Evolutionary conservation across 1,140 invertebrate genomes (phyloP).

Genomic region (Chrysopa pallens): DNA sequence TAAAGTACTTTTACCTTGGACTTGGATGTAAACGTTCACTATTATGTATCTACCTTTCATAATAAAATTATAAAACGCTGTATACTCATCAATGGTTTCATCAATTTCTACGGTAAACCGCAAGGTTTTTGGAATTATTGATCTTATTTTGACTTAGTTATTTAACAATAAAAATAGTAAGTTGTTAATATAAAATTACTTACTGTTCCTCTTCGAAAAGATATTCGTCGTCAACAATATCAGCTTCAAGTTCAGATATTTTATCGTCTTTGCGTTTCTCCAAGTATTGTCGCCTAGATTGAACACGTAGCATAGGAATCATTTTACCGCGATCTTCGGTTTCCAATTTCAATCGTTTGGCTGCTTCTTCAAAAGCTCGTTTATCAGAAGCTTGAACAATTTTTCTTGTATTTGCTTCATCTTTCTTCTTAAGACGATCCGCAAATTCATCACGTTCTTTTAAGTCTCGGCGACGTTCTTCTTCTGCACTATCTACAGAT

Average conservation of each 20-base stretch:
- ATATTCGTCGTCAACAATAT: conserved; percentile 93
- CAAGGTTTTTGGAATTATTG: not conserved
- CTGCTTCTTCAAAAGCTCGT: conserved; percentile 77
- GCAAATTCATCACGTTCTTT: conserved; percentile 91
- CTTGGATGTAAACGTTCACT: no score
- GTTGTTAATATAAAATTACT: conserved; percentile 16
- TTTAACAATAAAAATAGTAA: not conserved
- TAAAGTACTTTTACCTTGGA: no score
- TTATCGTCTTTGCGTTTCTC: conserved; percentile 94
- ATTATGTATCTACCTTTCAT: no score
- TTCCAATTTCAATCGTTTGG: conserved; percentile 77
- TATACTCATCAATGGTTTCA: no score
- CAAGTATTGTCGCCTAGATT: conserved; percentile 87
- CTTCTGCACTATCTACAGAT: conserved; percentile 40
- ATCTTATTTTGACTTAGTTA: not conserved
- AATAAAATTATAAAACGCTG: no score
- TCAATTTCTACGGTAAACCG: not conserved
- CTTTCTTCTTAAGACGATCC: conserved; percentile 68
- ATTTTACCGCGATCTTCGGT: conserved; percentile 68
- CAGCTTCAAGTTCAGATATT: conserved; percentile 84
- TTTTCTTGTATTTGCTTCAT: conserved; percentile 78
- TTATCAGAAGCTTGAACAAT: conserved; percentile 53
- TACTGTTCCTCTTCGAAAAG: conserved; percentile 78
- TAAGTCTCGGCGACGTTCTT: conserved; percentile 57
- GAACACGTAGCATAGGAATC: conserved; percentile 69